These are phyloP conservation scores for Lampris megalopsis DNA, from an alignment of 2,113 vertebrate genomes.

Conservation along the genomic window DNA sequence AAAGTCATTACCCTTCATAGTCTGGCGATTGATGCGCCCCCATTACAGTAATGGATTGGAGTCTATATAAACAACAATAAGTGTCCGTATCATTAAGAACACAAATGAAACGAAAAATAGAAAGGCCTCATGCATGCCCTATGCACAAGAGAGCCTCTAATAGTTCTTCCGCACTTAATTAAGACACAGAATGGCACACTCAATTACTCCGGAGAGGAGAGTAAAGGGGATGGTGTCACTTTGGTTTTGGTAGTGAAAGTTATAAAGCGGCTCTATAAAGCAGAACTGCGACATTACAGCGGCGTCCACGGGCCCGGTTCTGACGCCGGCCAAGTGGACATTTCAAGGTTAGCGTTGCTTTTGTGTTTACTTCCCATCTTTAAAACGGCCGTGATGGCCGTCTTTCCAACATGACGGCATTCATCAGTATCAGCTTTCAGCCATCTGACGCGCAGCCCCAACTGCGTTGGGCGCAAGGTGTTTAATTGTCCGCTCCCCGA, in stretches of 20 bases:
- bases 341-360: slow-evolving; percentile 12
- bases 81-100: slow-evolving; percentile 15
- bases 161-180: no score
- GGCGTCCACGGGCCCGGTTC: background rate
- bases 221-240: background rate
- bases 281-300: background rate
- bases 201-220: slow-evolving; percentile 35
- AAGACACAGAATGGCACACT: no score
- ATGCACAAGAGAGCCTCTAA: slow-evolving; percentile 23
- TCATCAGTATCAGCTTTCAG: slow-evolving; percentile 59
- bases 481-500: slow-evolving; percentile 66
- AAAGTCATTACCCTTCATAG: slow-evolving; percentile 26
- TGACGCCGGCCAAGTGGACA: background rate
- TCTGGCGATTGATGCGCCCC: slow-evolving; percentile 28
- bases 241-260: background rate
- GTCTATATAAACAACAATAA: slow-evolving; percentile 30
- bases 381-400: slow-evolving; percentile 52
- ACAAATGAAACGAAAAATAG: background rate
- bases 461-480: slow-evolving; percentile 54
- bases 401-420: slow-evolving; percentile 57
- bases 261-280: background rate
- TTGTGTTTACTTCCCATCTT: slow-evolving; percentile 45
- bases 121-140: slow-evolving; percentile 1
- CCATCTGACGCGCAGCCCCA: slow-evolving; percentile 58
- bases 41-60: slow-evolving; percentile 29